Percentiles rank a stretch among this genome's conserved stretches.
Evolutionary conservation across 2,797 vertebrate genomes (phyloP).

Genomic region (Rhabdophis nuchalis): DNA sequence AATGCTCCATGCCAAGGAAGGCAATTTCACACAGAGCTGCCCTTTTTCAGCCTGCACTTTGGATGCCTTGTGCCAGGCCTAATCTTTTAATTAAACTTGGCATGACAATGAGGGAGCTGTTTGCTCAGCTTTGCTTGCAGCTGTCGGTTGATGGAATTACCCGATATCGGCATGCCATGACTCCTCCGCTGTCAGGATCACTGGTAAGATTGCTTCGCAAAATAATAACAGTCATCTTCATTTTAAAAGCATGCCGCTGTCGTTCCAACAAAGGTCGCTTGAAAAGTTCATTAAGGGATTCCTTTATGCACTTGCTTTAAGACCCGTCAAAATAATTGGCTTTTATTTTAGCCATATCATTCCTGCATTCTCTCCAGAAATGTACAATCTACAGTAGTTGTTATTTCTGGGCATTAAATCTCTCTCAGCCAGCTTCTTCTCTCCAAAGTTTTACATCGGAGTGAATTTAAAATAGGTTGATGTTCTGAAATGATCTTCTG

Average conservation of each 20-base stretch:
- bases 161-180: conserved; percentile 11
- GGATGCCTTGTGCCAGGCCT: conserved; percentile 19
- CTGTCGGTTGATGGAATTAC: conserved; percentile 27
- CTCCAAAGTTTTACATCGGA: not conserved
- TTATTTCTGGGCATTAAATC: not conserved
- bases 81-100: conserved; percentile 36
- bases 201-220: conserved; percentile 9
- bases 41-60: conserved; percentile 21
- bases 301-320: conserved; percentile 2
- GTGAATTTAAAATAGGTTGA: not conserved
- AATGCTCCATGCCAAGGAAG: conserved; percentile 12
- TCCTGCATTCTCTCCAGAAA: not conserved
- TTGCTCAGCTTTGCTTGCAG: not conserved
- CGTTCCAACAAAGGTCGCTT: not conserved
- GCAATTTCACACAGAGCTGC: conserved; percentile 21
- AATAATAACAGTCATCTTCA: not conserved
- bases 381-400: not conserved
- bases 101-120: conserved; percentile 25
- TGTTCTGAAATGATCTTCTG: not conserved
- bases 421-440: not conserved
- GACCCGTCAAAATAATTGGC: conserved; percentile 3
- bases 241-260: not conserved
- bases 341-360: not conserved
- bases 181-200: not conserved
- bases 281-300: conserved; percentile 19